Evolutionary conservation across 2,888 invertebrate species (phyloP).

Genomic region (Amorpha juglandis): DNA sequence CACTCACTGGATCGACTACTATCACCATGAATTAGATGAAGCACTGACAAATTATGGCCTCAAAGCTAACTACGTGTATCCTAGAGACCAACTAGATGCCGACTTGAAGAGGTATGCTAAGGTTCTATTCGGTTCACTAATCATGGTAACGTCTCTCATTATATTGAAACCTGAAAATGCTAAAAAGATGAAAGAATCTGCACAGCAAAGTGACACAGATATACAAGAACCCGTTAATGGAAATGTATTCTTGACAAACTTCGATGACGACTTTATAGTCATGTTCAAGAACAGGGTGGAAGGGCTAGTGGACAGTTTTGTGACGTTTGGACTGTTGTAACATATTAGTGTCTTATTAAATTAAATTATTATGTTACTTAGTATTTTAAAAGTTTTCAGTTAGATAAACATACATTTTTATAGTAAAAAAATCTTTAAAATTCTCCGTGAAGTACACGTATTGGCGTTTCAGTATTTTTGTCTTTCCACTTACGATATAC

Average conservation of each 20-base stretch:
- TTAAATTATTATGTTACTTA: no score
- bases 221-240: no score
- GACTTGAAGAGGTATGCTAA: constrained; percentile 47
- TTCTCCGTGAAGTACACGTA: no score
- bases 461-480: no score
- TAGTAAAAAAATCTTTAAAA: no score
- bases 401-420: no score
- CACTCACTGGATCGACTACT: constrained; percentile 47
- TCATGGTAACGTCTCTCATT: constrained; percentile 32
- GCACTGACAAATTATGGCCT: constrained; percentile 40
- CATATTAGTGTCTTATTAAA: no score
- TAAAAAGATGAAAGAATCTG: neutral
- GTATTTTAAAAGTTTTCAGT: no score
- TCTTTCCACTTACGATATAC: no score
- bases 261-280: neutral
- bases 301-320: neutral
- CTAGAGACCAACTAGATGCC: constrained; percentile 46
- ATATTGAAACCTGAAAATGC: neutral
- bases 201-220: no score
- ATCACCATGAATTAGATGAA: constrained; percentile 43
- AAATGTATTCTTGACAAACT: neutral
- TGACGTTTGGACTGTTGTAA: neutral
- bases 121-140: constrained; percentile 31
- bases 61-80: constrained; percentile 43
- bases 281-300: neutral